Percentiles rank a stretch among this genome's conserved stretches.
Evolutionary conservation across 2,113 vertebrate species (phyloP).

Genomic region (Talpa occidentalis): DNA sequence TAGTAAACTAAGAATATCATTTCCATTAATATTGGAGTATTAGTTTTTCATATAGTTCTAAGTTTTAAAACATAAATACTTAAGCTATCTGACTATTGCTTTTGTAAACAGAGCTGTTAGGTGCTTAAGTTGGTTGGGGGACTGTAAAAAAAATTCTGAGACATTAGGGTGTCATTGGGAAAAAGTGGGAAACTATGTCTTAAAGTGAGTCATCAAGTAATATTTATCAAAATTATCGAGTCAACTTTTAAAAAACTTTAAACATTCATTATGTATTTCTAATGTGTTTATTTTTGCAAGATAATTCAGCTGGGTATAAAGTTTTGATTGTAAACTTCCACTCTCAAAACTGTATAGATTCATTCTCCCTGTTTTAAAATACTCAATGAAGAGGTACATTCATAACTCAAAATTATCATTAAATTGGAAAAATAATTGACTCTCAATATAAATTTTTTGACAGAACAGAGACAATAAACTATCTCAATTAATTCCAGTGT

Average conservation of each 20-base stretch:
- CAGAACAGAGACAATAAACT: neutral
- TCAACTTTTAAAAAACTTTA: neutral
- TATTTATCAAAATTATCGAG: neutral
- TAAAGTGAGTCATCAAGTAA: neutral
- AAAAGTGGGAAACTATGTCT: neutral
- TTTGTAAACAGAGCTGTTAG: neutral
- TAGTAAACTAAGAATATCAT: neutral
- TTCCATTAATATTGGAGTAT: neutral
- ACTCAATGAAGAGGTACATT: neutral
- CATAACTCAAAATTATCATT: neutral
- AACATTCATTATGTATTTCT: neutral
- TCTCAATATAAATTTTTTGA: neutral
- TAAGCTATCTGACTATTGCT: neutral
- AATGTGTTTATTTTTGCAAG: neutral
- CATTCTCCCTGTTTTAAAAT: neutral
- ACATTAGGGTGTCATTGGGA: neutral
- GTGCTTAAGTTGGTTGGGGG: neutral
- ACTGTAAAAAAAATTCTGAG: neutral
- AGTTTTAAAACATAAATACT: neutral
- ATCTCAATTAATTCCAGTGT: neutral
- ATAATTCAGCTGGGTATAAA: conserved; percentile 41
- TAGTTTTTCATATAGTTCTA: neutral
- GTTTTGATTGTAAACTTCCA: neutral
- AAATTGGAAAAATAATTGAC: neutral
- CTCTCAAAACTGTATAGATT: neutral